A percentile compares a stretch with the other conserved stretches of the same genome.
phyloP scores from a whole-genome alignment of 2,888 invertebrate species.

The Metalampra italica region DNA sequence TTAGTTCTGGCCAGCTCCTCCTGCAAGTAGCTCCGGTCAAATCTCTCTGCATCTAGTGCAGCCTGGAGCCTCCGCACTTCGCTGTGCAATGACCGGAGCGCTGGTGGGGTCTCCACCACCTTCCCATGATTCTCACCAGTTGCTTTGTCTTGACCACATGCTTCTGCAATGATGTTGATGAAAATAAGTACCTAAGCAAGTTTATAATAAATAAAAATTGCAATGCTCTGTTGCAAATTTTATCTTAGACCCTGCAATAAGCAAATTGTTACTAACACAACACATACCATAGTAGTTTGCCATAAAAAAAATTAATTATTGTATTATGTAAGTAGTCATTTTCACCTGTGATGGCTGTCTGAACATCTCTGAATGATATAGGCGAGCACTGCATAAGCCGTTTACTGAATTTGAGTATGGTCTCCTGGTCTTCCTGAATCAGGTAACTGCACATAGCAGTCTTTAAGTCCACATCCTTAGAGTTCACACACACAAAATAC shows the following conservation, averaged over 20 bases:
- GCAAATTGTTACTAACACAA: no score
- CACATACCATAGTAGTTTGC: no score
- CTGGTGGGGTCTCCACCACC: conserved; percentile 61
- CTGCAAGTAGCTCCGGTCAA: conserved; percentile 80
- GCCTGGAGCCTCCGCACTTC: conserved; percentile 75
- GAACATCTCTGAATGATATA: conserved; percentile 55
- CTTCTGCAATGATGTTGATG: conserved; percentile 37
- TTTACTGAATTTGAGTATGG: conserved; percentile 75
- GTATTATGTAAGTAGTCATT: no score
- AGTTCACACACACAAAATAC: conserved; percentile 70
- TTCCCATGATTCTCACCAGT: conserved; percentile 16
- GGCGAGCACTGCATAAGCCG: conserved; percentile 65
- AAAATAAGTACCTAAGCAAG: not conserved
- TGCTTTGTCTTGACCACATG: conserved; percentile 49
- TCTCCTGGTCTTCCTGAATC: conserved; percentile 70
- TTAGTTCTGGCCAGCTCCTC: conserved; percentile 78
- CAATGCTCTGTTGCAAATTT: not conserved
- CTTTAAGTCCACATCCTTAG: conserved; percentile 74
- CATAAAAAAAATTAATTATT: no score
- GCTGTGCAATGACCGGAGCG: conserved; percentile 55
- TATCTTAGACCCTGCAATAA: no score
- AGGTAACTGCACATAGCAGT: conserved; percentile 76
- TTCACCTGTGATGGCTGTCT: conserved; percentile 58
- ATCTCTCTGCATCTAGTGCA: conserved; percentile 80
- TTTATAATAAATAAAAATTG: not conserved